Conservation (phyloP, 1,140 invertebrate species). For the Aphaenogaster floridana region DNA sequence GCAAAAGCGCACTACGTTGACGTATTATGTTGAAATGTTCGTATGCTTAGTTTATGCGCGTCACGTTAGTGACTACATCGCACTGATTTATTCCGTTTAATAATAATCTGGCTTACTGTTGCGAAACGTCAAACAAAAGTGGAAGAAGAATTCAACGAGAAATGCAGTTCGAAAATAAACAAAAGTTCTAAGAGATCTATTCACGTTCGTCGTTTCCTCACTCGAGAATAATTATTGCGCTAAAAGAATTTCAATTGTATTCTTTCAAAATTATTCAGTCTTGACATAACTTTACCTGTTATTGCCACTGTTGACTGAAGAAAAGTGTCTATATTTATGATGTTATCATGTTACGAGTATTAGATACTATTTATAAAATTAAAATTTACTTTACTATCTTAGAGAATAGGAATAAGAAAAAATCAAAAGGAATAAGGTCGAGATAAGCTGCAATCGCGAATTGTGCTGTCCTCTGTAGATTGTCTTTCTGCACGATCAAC, state of each 20-base stretch:
- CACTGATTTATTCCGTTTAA: slow-evolving; percentile 16
- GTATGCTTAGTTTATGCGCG: background rate
- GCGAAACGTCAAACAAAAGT: background rate
- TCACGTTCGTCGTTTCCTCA: background rate
- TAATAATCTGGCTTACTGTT: slow-evolving; percentile 7
- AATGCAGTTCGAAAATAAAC: background rate
- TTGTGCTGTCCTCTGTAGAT: slow-evolving; percentile 2
- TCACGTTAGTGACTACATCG: background rate
- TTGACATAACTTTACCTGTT: background rate
- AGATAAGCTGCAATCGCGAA: background rate
- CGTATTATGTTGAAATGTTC: background rate
- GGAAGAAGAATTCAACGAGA: background rate
- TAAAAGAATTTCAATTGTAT: background rate
- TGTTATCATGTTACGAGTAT: no score
- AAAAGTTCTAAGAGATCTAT: background rate
- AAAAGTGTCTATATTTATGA: background rate
- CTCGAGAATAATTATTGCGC: background rate
- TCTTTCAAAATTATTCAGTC: background rate
- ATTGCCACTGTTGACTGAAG: background rate
- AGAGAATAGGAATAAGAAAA: background rate
- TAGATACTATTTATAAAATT: background rate
- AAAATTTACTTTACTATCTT: background rate
- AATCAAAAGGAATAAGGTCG: background rate
- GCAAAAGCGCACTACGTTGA: background rate
- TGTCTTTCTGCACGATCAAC: background rate